phyloP scores from a whole-genome alignment of 1,140 invertebrate genomes.

The Acromyrmex echinatior region DNA sequence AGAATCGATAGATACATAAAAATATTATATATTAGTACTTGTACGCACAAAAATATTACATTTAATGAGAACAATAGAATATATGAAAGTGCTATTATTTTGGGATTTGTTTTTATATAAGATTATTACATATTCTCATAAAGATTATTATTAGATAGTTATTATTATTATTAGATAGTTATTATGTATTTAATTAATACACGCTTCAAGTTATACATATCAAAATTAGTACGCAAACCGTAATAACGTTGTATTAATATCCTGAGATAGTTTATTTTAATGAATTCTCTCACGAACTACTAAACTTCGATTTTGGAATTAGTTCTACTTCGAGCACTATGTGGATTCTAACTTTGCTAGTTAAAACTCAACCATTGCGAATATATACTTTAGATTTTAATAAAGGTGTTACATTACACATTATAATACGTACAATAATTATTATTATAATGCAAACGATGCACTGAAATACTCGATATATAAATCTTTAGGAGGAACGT shows the following conservation, averaged over 20 bases:
- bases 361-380: constrained; percentile 28
- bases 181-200: constrained; percentile 36
- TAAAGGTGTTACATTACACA: constrained; percentile 13
- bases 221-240: constrained; percentile 16
- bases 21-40: too few relatives aligned
- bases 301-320: constrained; percentile 57
- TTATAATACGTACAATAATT: constrained; percentile 14
- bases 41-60: not conserved
- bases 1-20: too few relatives aligned
- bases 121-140: constrained; percentile 2
- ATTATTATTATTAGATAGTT: constrained; percentile 22
- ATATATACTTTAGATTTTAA: constrained; percentile 36
- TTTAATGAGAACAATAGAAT: not conserved
- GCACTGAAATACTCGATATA: constrained; percentile 15
- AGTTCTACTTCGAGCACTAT: constrained; percentile 41
- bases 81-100: not conserved
- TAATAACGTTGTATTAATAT: constrained; percentile 51
- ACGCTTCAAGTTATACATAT: constrained; percentile 31
- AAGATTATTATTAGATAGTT: constrained; percentile 13
- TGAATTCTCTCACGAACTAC: constrained; percentile 46
- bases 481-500: constrained; percentile 4
- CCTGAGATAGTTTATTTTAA: constrained; percentile 48
- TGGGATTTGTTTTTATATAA: not conserved
- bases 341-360: constrained; percentile 42
- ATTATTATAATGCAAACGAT: constrained; percentile 17